Evolutionary conservation across 2,888 invertebrate species (phyloP), one percentile per base, ranked within the genome.

Genomic region (Hyalella azteca): DNA sequence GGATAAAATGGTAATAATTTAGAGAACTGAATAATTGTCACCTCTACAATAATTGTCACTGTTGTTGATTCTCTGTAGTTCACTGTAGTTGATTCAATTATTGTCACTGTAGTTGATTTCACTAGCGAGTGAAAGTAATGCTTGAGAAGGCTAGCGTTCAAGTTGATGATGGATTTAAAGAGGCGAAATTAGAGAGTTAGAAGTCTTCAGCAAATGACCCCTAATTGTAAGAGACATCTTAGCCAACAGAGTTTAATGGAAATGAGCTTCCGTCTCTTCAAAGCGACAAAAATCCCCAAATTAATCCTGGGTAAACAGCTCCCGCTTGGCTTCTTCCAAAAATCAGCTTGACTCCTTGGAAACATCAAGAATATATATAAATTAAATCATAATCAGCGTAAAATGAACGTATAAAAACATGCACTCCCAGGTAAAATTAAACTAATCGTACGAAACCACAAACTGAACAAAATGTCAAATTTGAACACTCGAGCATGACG

Each of bases 161-260:
- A n/a, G n/a, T n/a, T n/a, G n/a, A n/a, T n/a, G n/a, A n/a, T n/a
- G n/a, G n/a, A n/a, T n/a, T n/a, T n/a, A n/a, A n/a, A n/a, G n/a
- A n/a, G 54, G 22, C 29, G 26, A 54, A 54, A 29, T 29, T 22
- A 54, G 26, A 29, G 54, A 54, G 29, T 54, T 54, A 54, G 11
- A 29, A 54, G 54, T 22, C 26, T 54, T 36, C 39, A 66, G 36
- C 36, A 66, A 36, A 66, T 66, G 66, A 19, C 29, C 66, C 66
- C 29, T 66, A 66, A 66, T 66, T 32, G 36, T 32, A 5, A 66
- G 66, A 32, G 36, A 29, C 66, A 66, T 66, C 66, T 32, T 66
- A 19, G 66, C 66, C 66, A 36, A 66, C 32, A 36, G 36, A 66
- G 36, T 36, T 66, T 66, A 66, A 66, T 66, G 66, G 66, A 66